Evolutionary conservation across 2,113 vertebrate genomes (phyloP).

Genomic region (Anguilla japonica): DNA sequence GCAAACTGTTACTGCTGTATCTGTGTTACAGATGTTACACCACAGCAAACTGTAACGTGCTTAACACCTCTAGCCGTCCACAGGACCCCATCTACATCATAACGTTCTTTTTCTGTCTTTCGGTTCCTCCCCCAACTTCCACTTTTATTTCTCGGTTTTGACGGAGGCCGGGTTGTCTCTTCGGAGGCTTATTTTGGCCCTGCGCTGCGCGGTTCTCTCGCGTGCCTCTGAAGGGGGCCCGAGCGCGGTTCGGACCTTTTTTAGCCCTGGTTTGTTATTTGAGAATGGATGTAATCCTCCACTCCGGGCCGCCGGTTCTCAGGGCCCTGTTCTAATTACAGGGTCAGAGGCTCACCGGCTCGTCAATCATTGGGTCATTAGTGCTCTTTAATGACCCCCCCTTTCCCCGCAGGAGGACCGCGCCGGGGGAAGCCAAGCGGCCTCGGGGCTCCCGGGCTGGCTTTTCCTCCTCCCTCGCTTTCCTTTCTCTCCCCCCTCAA

Average conservation of each 20-base stretch:
- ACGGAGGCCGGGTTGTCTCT: neutral
- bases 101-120: neutral
- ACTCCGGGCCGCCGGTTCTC: conserved; percentile 56
- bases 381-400: conserved; percentile 63
- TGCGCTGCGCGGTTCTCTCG: neutral
- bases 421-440: conserved; percentile 28
- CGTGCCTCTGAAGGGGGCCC: neutral
- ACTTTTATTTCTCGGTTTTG: neutral
- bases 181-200: neutral
- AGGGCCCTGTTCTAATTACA: conserved; percentile 64
- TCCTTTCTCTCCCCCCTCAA: neutral
- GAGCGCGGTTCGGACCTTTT: neutral
- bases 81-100: neutral
- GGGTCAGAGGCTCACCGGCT: conserved; percentile 67
- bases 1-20: too few species aligned
- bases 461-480: neutral
- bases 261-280: conserved; percentile 24
- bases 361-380: conserved; percentile 72
- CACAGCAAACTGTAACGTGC: too few species aligned
- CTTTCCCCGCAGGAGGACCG: conserved; percentile 12
- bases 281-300: conserved; percentile 33
- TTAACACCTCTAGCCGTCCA: neutral
- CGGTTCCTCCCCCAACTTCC: too few species aligned
- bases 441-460: conserved; percentile 11
- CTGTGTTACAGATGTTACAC: too few species aligned